Base-by-base conservation (phyloP, 1,140 invertebrate species). In the Pseudomyrmex gracilis region DNA sequence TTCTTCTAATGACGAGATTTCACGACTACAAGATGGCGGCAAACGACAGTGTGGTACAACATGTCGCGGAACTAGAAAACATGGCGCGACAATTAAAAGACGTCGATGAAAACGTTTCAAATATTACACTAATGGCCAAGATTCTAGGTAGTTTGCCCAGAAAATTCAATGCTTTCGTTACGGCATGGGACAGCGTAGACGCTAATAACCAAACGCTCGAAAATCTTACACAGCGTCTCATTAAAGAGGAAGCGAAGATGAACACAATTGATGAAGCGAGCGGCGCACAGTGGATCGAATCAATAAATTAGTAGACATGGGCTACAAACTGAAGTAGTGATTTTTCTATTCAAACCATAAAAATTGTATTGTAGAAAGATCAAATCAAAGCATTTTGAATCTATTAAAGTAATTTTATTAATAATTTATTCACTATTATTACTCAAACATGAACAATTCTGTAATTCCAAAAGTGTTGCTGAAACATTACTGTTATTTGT, bases 141-240 rank as follows among this genome's bases (percentile, higher is more conserved):
- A 82, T 85, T 12, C n/a, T 90, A 0, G 78, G 51, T 0, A 86
- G 76, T 22, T 8, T 88, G 8, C 80, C 86, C 0, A 0, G 60
- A 47, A 87, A 83, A 22, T 88, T 64, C 17, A 77, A 66, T 10
- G 20, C 64, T 17, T 61, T 89, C 0, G 10, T 73, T 0, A 85
- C 84, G 2, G 85, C 80, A 0, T 89, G 88, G 83, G 86, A 87
- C 24, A 88, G 78, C 12, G 85, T 85, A 1, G 60, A 58, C n/a
- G 17, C 49, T 4, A 43, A 45, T 2, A 2, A 58, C 2, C 83
- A 85, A 73, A 85, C 83, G 0, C 7, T 83, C 2, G 66, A 51
- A 4, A 58, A 15, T 8, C 68, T 87, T 0, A 43, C 13, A 5
- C 57, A 84, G 13, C 66, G 78, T 1, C 58, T 85, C 0, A 83